A percentile compares a stretch with the other conserved stretches of the same genome.
Conservation (phyloP, 2,113 vertebrate species). For the Butorides virescens region DNA sequence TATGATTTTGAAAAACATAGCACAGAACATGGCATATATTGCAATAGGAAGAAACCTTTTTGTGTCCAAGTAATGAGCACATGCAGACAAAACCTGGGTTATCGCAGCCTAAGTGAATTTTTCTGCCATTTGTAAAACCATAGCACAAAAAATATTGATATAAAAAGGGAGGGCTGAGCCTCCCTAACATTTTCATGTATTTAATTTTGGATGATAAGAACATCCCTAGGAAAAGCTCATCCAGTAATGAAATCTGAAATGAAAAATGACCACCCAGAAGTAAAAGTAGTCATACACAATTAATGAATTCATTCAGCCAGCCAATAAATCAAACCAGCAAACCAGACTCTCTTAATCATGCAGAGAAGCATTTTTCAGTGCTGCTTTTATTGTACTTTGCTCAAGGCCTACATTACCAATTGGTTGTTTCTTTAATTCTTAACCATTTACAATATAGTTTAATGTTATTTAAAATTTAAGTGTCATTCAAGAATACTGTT, state of each 20-base stretch:
- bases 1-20: not conserved
- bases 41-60: not conserved
- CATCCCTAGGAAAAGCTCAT: slow-evolving; percentile 31
- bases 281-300: slow-evolving; percentile 59
- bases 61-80: not conserved
- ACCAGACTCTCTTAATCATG: slow-evolving; percentile 17
- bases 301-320: slow-evolving; percentile 49
- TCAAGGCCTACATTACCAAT: slow-evolving; percentile 32
- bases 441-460: slow-evolving; percentile 7
- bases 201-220: slow-evolving; percentile 40
- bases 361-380: slow-evolving; percentile 19
- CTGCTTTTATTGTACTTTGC: slow-evolving; percentile 27
- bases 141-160: not conserved
- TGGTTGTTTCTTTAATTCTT: slow-evolving; percentile 41
- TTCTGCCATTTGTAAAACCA: not conserved
- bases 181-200: not conserved
- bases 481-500: not conserved
- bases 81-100: not conserved
- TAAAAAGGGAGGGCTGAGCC: not conserved
- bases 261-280: slow-evolving; percentile 53
- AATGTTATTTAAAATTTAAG: slow-evolving; percentile 28
- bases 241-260: slow-evolving; percentile 36
- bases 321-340: slow-evolving; percentile 56
- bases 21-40: fast-evolving
- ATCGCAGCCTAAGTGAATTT: not conserved